These are phyloP conservation scores for Drosophila fulvimacula DNA, from an alignment of 2,888 invertebrate species.

Conservation along the genomic window DNA sequence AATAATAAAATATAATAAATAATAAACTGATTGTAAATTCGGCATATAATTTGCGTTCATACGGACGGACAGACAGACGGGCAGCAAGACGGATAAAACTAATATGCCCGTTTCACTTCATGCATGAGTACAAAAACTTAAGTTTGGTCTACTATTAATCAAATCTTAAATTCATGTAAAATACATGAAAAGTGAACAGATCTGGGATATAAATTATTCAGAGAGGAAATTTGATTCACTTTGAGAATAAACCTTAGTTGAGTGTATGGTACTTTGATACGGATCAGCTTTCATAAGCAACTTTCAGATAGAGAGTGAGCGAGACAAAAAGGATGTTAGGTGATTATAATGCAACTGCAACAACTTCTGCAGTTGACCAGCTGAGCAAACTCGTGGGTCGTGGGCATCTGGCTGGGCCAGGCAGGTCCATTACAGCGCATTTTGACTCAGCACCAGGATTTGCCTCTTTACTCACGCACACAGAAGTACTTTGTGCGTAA, in stretches of 20 bases:
- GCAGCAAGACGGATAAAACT: too few relatives aligned
- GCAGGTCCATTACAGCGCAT: conserved; percentile 10
- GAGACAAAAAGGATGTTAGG: neutral
- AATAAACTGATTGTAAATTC: too few relatives aligned
- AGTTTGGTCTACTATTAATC: too few relatives aligned
- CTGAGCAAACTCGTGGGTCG: conserved; percentile 15
- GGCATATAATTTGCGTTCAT: too few relatives aligned
- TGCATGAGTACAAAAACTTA: too few relatives aligned
- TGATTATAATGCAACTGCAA: conserved; percentile 11
- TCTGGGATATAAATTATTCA: neutral
- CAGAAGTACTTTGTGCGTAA: conserved; percentile 9
- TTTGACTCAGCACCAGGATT: conserved; percentile 52
- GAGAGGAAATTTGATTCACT: neutral
- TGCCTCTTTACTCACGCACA: conserved; percentile 36
- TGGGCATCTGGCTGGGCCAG: conserved; percentile 17
- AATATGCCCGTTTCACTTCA: too few relatives aligned
- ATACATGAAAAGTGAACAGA: too few relatives aligned
- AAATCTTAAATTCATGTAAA: too few relatives aligned
- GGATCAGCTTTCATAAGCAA: conserved; percentile 6
- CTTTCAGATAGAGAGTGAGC: neutral
- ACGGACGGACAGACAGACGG: too few relatives aligned
- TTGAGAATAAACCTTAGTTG: neutral
- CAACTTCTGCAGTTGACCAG: conserved; percentile 19
- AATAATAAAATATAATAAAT: too few relatives aligned
- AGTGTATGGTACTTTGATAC: neutral